Conservation (phyloP, 2,797 vertebrate genomes). For the Smutsia gigantea region DNA sequence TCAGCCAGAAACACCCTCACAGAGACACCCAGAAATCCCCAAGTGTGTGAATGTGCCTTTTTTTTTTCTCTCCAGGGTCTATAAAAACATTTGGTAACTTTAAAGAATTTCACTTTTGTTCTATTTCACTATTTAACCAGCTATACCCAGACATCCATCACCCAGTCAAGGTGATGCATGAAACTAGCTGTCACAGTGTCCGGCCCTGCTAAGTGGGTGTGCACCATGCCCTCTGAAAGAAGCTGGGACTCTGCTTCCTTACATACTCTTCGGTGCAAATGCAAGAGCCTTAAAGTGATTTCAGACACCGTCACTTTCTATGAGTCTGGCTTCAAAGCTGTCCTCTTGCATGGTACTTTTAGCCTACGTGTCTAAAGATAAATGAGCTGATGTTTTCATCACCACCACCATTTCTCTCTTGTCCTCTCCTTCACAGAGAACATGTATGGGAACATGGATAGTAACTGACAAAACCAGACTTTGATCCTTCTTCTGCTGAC, state of each 20-base stretch:
- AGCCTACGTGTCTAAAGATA: accelerated
- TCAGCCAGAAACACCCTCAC: neutral
- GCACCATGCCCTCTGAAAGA: accelerated
- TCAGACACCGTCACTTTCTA: too few relatives aligned
- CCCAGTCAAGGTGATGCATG: accelerated
- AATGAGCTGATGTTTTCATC: too few relatives aligned
- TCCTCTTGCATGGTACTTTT: accelerated
- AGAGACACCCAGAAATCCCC: neutral
- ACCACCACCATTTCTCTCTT: accelerated
- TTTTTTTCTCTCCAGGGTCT: too few relatives aligned
- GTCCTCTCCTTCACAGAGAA: neutral
- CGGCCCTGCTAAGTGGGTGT: accelerated
- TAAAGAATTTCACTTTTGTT: too few relatives aligned
- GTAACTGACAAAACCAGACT: neutral
- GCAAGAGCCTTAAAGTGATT: too few relatives aligned
- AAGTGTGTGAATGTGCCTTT: too few relatives aligned
- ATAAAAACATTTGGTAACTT: too few relatives aligned
- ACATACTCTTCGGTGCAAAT: accelerated
- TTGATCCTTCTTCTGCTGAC: accelerated
- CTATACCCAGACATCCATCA: accelerated
- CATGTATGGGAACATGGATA: accelerated
- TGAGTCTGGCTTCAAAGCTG: accelerated
- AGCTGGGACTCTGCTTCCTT: too few relatives aligned
- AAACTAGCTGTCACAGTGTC: accelerated
- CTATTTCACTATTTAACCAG: neutral